phyloP scores from a whole-genome alignment of 2,113 vertebrate genomes.

The Tyto alba region DNA sequence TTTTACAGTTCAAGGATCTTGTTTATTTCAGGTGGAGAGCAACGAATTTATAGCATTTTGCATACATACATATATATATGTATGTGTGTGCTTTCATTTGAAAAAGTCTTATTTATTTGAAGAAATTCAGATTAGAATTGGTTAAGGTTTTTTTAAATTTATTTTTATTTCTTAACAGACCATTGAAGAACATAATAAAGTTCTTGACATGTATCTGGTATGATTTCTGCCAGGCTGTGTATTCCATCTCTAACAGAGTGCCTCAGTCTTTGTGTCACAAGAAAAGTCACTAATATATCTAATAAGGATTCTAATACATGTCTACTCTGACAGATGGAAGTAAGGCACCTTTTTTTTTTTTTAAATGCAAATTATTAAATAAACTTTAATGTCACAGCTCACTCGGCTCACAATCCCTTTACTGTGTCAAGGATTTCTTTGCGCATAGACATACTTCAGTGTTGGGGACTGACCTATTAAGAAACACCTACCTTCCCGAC shows the following conservation, averaged over 20 bases:
- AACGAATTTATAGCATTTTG: neutral
- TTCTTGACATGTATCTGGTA: no score
- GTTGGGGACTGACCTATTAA: neutral
- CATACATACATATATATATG: no score
- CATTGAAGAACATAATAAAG: neutral
- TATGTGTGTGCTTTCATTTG: neutral
- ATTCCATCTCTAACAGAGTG: accelerated
- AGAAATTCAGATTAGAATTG: neutral
- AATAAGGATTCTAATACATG: neutral
- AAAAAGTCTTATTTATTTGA: neutral
- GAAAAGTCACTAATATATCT: neutral
- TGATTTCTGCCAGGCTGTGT: neutral
- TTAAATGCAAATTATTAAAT: neutral
- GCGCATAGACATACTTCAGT: no score
- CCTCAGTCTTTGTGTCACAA: neutral
- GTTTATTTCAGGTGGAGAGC: neutral
- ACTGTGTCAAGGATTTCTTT: neutral
- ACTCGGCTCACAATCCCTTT: neutral
- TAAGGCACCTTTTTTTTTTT: neutral
- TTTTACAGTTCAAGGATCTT: neutral
- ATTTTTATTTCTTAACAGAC: neutral
- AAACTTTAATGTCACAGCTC: neutral
- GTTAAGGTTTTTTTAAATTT: neutral
- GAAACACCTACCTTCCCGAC: neutral
- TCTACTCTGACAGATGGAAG: neutral